These are phyloP conservation scores for Lamellibrachia satsuma DNA, from an alignment of 2,888 invertebrate species.

Conservation along the genomic window DNA sequence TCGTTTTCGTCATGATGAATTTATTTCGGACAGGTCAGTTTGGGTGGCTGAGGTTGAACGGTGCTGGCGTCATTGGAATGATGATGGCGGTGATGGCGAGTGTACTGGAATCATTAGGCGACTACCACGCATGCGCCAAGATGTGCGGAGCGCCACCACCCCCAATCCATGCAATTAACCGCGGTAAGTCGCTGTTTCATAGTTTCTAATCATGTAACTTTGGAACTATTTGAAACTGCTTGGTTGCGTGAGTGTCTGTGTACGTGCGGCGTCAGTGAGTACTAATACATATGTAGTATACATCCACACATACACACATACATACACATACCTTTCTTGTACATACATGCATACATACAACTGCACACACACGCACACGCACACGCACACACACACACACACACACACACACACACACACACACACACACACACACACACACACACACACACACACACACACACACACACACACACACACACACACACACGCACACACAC, in stretches of 20 bases:
- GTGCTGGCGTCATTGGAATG: not conserved
- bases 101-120: not conserved
- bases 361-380: not conserved
- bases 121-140: not conserved
- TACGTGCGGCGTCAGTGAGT: no score
- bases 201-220: not conserved
- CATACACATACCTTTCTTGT: not conserved
- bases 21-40: not conserved
- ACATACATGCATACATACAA: not conserved
- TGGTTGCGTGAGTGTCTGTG: no score
- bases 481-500: not conserved
- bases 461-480: not conserved
- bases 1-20: no score
- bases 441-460: no score
- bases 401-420: no score
- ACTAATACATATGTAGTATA: no score
- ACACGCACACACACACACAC: not conserved
- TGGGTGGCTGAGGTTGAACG: not conserved
- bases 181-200: not conserved
- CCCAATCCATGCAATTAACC: not conserved
- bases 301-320: not conserved
- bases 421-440: no score
- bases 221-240: no score
- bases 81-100: not conserved
- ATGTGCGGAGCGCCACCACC: not conserved